Evolutionary conservation across 2,888 invertebrate species (phyloP).

Genomic region (Ecliptopera silaceata): DNA sequence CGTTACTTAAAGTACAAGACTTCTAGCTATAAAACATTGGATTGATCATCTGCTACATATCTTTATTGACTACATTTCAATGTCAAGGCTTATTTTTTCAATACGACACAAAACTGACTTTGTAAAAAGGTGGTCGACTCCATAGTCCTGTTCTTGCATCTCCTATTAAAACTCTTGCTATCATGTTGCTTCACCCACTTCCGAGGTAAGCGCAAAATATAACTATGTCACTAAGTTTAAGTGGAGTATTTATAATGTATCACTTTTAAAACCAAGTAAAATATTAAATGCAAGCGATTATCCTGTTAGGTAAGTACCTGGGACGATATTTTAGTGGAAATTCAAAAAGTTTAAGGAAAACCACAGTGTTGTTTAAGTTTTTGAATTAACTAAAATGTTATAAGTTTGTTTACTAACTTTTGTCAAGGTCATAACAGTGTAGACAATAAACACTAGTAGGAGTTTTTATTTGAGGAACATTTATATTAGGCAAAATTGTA

Average conservation of each 20-base stretch:
- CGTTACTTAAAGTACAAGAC: too few relatives aligned
- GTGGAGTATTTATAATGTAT: conserved; percentile 39
- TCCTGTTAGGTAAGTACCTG: conserved; percentile 20
- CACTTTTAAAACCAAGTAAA: conserved; percentile 37
- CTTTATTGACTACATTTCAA: too few relatives aligned
- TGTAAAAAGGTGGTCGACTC: conserved; percentile 21
- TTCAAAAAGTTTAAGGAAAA: background rate
- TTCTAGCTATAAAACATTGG: too few relatives aligned
- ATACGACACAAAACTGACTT: too few relatives aligned
- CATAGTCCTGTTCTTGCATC: conserved; percentile 17
- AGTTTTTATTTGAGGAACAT: too few relatives aligned
- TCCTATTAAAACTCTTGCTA: conserved; percentile 39
- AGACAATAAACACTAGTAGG: too few relatives aligned
- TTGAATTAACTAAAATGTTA: background rate
- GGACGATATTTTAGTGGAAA: background rate
- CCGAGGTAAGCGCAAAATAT: conserved; percentile 35
- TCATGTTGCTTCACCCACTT: conserved; percentile 38
- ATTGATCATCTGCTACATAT: too few relatives aligned
- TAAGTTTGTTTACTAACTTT: background rate
- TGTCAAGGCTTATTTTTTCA: too few relatives aligned
- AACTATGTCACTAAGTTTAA: conserved; percentile 41
- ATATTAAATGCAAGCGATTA: conserved; percentile 31
- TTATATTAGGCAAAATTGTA: too few relatives aligned
- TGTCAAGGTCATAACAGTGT: too few relatives aligned
- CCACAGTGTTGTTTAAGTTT: background rate